Base-by-base conservation (phyloP, 2,797 vertebrate species). In the Chaenodraco wilsoni region DNA sequence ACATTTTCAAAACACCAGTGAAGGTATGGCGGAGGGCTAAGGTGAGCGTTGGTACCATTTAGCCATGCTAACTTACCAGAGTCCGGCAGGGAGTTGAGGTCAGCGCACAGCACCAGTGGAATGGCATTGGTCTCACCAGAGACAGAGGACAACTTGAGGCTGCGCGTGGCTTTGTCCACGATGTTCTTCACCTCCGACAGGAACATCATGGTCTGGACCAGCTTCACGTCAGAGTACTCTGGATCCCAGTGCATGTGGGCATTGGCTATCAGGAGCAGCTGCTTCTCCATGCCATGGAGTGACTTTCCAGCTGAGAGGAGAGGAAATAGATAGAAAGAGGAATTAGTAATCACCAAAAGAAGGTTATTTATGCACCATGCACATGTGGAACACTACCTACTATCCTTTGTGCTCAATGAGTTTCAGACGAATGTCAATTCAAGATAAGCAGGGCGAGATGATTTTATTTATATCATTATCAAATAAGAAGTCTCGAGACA, bases 191-290 rank as follows among this genome's bases (percentile, higher is more conserved):
- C 97, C 89, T 99, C 97, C 0, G 97, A 99, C 84, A 99, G 94
- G 93, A 99, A 99, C 97, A 99, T 99, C 97, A 99, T 99, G 79
- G 97, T 99, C 88, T 99, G 97, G 72, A 99, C 96, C 89, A 99
- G 92, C 88, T 99, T 99, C 72, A 99, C 97, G 76, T 99, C 97
- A 48, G 97, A 99, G 89, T 97, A 99, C 59, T 99, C 97, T 1
- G 97, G 97, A 88, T 99, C 97, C 97, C 97, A 99, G 94, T 99
- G 97, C 97, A 99, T 99, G 84, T 99, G 97, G 71, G 97, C 97
- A 80, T 99, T 99, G 84, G 97, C 97, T 83, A 99, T 94, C 74
- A 99, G 95, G 77, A 99, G 93, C 78, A 98, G 95, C 90, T 99
- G 98, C 88, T 97, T 98, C 89, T 98, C 97, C 93, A 97, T 95